Conservation (phyloP, 2,888 invertebrate species). For the Sphaeridia pumilis region DNA sequence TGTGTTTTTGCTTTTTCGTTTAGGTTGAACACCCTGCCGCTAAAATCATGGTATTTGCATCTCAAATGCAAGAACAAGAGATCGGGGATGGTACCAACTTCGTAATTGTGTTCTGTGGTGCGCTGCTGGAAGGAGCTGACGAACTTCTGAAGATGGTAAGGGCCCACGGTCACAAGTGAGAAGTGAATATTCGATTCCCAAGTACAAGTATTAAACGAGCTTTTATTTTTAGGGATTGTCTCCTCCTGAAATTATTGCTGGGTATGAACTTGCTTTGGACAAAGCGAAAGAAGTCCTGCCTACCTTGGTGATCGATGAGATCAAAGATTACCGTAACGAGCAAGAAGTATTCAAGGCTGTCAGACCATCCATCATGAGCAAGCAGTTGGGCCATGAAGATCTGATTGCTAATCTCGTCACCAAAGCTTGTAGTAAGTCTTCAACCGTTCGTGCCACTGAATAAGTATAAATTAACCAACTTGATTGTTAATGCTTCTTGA, state of each 20-base stretch:
- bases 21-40: constrained; percentile 95
- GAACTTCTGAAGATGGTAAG: constrained; percentile 70
- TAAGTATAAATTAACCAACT: background rate
- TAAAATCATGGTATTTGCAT: constrained; percentile 86
- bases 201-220: background rate
- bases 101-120: constrained; percentile 87
- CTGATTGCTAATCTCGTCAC: constrained; percentile 74
- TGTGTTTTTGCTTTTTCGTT: constrained; percentile 18
- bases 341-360: constrained; percentile 62
- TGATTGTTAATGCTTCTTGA: constrained; percentile 3
- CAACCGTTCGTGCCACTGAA: background rate
- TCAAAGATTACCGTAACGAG: constrained; percentile 55
- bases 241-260: constrained; percentile 90
- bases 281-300: constrained; percentile 86
- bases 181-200: background rate
- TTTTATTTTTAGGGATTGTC: constrained; percentile 60
- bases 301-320: constrained; percentile 60
- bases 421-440: constrained; percentile 57
- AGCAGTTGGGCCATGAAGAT: constrained; percentile 95
- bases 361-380: constrained; percentile 81
- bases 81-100: constrained; percentile 99
- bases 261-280: constrained; percentile 80
- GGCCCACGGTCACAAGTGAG: background rate
- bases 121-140: constrained; percentile 81
- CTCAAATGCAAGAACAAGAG: constrained; percentile 97